A percentile compares a stretch with the other conserved stretches of the same genome.
These are phyloP conservation scores for Zaprionus camerounensis DNA, from an alignment of 1,140 invertebrate species.

Conservation along the genomic window DNA sequence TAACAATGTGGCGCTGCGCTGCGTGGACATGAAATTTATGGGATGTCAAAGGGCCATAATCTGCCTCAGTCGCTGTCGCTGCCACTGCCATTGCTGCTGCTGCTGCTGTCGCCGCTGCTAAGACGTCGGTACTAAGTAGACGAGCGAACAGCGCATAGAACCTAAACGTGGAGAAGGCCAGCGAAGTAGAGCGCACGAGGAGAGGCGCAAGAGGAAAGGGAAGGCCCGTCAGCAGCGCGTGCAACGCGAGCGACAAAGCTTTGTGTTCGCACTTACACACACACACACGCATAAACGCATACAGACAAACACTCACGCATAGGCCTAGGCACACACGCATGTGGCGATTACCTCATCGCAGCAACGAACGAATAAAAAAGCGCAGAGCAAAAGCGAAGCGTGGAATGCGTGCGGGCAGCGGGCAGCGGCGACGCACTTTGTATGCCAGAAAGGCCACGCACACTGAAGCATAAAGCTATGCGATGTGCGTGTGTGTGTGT, in stretches of 20 bases:
- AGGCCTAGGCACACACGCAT: slow-evolving; percentile 53
- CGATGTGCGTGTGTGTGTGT: slow-evolving; percentile 13
- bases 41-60: slow-evolving; percentile 82
- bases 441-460: slow-evolving; percentile 55
- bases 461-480: slow-evolving; percentile 17
- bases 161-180: slow-evolving; percentile 32
- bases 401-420: slow-evolving; percentile 69
- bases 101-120: slow-evolving; percentile 16
- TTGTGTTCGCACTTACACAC: slow-evolving; percentile 64
- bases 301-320: slow-evolving; percentile 42
- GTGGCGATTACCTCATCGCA: slow-evolving; percentile 79
- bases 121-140: slow-evolving; percentile 32
- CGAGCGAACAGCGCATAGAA: slow-evolving; percentile 26
- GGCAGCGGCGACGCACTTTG: slow-evolving; percentile 39
- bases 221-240: slow-evolving; percentile 59
- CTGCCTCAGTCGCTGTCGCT: slow-evolving; percentile 34
- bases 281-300: slow-evolving; percentile 5
- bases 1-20: slow-evolving; percentile 58
- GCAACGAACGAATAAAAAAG: slow-evolving; percentile 58
- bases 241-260: slow-evolving; percentile 71
- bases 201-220: background rate
- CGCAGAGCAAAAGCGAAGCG: slow-evolving; percentile 62
- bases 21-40: slow-evolving; percentile 78
- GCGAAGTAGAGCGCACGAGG: slow-evolving; percentile 12
- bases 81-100: background rate